phyloP scores from a whole-genome alignment of 2,113 vertebrate species.

The Raja brachyura region DNA sequence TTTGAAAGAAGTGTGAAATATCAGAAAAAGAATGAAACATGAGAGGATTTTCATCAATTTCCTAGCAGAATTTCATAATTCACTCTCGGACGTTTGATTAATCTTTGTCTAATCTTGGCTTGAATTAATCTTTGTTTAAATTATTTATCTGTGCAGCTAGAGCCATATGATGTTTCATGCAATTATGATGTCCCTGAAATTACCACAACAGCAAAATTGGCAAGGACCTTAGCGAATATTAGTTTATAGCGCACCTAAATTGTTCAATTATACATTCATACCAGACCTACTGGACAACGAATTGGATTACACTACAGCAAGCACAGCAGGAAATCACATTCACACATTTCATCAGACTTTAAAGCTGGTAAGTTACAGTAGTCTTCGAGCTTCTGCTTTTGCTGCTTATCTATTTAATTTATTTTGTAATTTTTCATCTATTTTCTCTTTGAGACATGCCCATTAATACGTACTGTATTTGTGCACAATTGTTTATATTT shows the following conservation, averaged over 20 bases:
- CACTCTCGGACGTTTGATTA: not conserved
- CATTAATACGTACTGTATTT: not conserved
- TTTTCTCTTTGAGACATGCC: not conserved
- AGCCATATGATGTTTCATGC: not conserved
- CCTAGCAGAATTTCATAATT: too few species aligned
- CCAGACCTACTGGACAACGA: not conserved
- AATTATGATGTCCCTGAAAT: not conserved
- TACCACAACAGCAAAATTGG: not conserved
- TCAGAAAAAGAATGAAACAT: too few species aligned
- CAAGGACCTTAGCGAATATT: not conserved
- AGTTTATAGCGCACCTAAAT: not conserved
- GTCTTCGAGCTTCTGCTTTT: not conserved
- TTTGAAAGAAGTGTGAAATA: too few species aligned
- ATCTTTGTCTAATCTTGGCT: not conserved
- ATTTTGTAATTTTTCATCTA: too few species aligned
- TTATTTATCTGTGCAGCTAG: not conserved
- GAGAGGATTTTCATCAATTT: too few species aligned
- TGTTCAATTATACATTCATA: too few species aligned
- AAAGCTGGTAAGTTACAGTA: not conserved
- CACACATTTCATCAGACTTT: not conserved
- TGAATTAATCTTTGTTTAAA: not conserved
- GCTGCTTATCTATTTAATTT: not conserved
- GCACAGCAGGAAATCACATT: not conserved
- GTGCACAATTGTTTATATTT: not conserved
- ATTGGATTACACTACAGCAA: not conserved